Base-by-base conservation (phyloP, 1,140 invertebrate genomes). In the Bombus fervidus region DNA sequence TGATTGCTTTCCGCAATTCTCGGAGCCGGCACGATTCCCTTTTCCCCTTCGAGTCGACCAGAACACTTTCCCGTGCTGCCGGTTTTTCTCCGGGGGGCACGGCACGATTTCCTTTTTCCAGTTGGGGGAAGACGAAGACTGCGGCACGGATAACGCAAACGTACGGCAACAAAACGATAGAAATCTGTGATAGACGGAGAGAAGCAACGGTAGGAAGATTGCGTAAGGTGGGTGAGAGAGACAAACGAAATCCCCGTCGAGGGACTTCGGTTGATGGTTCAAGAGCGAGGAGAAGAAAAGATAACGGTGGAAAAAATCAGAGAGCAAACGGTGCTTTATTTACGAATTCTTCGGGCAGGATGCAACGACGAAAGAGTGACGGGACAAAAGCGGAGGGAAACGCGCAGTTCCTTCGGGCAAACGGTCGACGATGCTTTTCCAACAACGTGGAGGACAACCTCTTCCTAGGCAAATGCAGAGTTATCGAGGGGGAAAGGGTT, bases 1-100 rank as follows among this genome's bases (percentile, higher is more conserved):
- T 91, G 91, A 94, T 94, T 94, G 92, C 92, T 93, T 92, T 93
- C 91, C 89, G 88, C 86, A 73, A 89, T 85, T 87, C 82, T 39
- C 62, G 62, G 25, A 41, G 25, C 75, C 43, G 41, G 78, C 34
- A 57, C 87, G 87, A 85, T 85, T 79, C 74, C 81, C 83, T 68
- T 77, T 80, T n/a, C 0, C 76, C 72, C 53, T 59, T 57, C 39
- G 39, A 34, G 22, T 64, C 37, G 39, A 41, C 68, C 22, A 22
- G 8, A 22, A 22, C 15, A 28, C 39, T 71, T 15, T 6, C 22
- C 1, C 28, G 12, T 39, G 10, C 4, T 34, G 9, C 10, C 5
- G 37, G n/a, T 43, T 39, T 4, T 41, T 43, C 81, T 66, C 43
- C 34, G 25, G 18, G 71, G 31, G 13, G 64, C 13, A 4, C n/a